These are phyloP conservation scores for Heliornis fulica DNA, from an alignment of 2,113 vertebrate genomes.

Conservation along the genomic window DNA sequence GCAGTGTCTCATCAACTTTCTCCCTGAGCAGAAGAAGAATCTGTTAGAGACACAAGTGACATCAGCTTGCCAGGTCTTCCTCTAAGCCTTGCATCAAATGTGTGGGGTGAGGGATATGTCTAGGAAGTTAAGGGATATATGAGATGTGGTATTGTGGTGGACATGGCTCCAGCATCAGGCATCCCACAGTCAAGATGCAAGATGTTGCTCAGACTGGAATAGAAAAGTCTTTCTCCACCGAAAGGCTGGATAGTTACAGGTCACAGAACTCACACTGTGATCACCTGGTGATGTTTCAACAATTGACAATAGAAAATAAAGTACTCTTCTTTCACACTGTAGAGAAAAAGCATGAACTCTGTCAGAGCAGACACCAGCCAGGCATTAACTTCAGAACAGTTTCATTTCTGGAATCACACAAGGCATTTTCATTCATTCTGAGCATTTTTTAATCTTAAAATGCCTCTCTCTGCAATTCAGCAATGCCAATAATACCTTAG, in stretches of 20 bases:
- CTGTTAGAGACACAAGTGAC: neutral
- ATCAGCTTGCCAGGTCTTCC: neutral
- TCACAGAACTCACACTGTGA: neutral
- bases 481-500: neutral
- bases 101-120: too few relatives aligned
- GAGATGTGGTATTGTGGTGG: neutral
- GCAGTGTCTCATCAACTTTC: neutral
- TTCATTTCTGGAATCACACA: neutral
- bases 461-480: neutral
- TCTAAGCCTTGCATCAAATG: neutral
- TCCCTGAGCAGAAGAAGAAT: neutral
- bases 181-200: neutral
- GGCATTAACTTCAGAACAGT: neutral
- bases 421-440: neutral
- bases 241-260: neutral
- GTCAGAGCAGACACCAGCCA: neutral
- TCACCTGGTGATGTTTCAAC: neutral
- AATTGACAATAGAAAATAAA: neutral
- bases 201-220: neutral
- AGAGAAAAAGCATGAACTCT: neutral
- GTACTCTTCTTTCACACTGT: rapidly evolving
- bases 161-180: neutral
- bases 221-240: neutral
- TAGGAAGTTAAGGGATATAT: neutral
- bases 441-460: neutral